Percentiles rank a stretch among this genome's conserved stretches.
Evolutionary conservation across 2,113 vertebrate species (phyloP).

Genomic region (Gnathonemus echidnorhynchus): DNA sequence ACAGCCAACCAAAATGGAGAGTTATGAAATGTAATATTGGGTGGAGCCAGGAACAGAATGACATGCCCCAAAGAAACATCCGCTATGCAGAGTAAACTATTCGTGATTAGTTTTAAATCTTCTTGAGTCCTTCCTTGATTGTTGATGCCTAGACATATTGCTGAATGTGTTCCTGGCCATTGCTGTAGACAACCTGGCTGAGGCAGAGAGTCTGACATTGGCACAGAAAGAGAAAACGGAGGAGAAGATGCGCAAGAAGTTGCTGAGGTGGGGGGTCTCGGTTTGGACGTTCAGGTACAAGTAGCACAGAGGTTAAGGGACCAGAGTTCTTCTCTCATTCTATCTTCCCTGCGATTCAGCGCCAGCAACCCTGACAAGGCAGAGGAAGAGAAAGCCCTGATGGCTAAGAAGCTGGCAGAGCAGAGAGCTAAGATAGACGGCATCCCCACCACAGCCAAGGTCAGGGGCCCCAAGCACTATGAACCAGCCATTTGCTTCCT

Average conservation of each 20-base stretch:
- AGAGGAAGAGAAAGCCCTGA: constrained; percentile 72
- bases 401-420: constrained; percentile 78
- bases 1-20: too few species aligned
- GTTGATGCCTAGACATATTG: constrained; percentile 67
- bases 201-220: constrained; percentile 82
- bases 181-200: constrained; percentile 84
- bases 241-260: constrained; percentile 74
- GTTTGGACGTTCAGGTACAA: background rate
- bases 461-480: constrained; percentile 34
- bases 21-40: too few species aligned
- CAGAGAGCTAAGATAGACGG: constrained; percentile 78
- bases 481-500: background rate
- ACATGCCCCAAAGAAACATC: too few species aligned
- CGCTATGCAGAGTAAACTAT: background rate
- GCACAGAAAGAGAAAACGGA: constrained; percentile 89
- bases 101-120: background rate
- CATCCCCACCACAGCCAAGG: constrained; percentile 86
- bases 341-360: constrained; percentile 43
- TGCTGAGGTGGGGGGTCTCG: constrained; percentile 63
- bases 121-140: constrained; percentile 49
- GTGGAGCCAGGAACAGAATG: too few species aligned
- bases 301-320: background rate
- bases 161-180: constrained; percentile 91
- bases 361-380: constrained; percentile 68
- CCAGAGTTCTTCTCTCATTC: background rate